Percentiles rank a stretch among this genome's conserved stretches.
Conservation (phyloP, 2,113 vertebrate genomes). For the Lates calcarifer region DNA sequence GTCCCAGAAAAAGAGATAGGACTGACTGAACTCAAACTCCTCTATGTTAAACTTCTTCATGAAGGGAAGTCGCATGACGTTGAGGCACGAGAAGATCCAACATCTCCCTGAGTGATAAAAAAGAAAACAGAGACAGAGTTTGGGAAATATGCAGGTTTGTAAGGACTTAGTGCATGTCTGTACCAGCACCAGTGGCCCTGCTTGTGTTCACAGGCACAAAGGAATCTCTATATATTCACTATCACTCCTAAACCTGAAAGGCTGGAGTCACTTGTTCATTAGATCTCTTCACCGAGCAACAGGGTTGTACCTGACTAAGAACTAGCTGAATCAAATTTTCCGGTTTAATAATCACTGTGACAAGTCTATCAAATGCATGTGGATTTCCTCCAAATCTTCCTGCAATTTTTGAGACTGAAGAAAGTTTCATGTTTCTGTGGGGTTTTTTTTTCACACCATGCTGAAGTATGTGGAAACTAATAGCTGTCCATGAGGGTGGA, state of each 20-base stretch:
- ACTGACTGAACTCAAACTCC: conserved; percentile 99
- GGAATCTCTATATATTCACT: background rate
- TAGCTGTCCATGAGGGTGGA: background rate
- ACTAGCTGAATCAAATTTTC: background rate
- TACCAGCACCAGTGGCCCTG: background rate
- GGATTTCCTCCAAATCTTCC: background rate
- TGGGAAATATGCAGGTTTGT: background rate
- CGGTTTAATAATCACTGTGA: no score
- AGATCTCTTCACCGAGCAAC: background rate
- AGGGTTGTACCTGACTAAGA: background rate
- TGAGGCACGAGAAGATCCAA: conserved; percentile 99
- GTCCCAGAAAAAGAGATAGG: conserved; percentile 99
- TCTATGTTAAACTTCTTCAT: conserved; percentile 98
- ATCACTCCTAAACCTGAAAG: conserved; percentile 1
- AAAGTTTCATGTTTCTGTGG: background rate
- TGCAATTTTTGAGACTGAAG: background rate
- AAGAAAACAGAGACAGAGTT: conserved; percentile 37
- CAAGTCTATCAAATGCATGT: background rate
- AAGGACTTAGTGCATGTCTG: background rate
- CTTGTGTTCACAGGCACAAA: background rate
- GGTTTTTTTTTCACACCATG: background rate
- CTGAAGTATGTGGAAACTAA: background rate
- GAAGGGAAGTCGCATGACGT: conserved; percentile 97
- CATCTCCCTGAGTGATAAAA: conserved; percentile 89
- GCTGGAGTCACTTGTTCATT: background rate